Evolutionary conservation across 1,140 invertebrate genomes (phyloP).

Genomic region (Drosophila biarmipes): DNA sequence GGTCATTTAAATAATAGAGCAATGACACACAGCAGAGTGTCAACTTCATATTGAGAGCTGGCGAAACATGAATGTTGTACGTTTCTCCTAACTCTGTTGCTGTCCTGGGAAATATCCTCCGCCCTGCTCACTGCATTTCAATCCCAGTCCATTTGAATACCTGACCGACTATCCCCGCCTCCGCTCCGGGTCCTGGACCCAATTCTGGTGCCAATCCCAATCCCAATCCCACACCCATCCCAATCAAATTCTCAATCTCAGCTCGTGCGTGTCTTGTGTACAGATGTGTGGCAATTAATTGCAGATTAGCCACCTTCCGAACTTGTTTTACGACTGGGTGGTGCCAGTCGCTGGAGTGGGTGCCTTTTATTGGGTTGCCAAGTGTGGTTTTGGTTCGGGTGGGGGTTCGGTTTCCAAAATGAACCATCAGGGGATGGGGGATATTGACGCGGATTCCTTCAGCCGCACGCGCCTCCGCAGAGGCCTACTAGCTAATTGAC

Average conservation of each 20-base stretch:
- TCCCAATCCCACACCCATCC: not conserved
- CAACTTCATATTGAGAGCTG: no score
- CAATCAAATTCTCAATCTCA: constrained; percentile 13
- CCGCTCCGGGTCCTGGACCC: no score
- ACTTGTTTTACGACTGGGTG: constrained; percentile 35
- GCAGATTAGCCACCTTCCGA: constrained; percentile 69
- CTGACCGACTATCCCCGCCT: constrained; percentile 5
- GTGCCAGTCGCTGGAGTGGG: not conserved
- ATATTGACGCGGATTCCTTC: constrained; percentile 20
- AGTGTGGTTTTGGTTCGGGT: constrained; percentile 12
- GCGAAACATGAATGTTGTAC: no score
- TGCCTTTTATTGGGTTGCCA: constrained; percentile 60
- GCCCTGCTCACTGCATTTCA: not conserved
- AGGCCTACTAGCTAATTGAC: constrained; percentile 60
- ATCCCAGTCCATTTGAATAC: constrained; percentile 12
- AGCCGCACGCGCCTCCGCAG: constrained; percentile 1
- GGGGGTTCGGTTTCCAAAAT: not conserved
- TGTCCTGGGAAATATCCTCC: not conserved
- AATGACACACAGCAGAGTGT: no score
- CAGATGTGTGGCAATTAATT: constrained; percentile 77
- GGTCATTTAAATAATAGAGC: not conserved
- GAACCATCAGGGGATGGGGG: not conserved
- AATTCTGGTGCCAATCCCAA: not conserved
- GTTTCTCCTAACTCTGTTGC: not conserved
- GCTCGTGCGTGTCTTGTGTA: constrained; percentile 63